phyloP scores from a whole-genome alignment of 1,140 invertebrate genomes.

The Adoxophyes honmai region DNA sequence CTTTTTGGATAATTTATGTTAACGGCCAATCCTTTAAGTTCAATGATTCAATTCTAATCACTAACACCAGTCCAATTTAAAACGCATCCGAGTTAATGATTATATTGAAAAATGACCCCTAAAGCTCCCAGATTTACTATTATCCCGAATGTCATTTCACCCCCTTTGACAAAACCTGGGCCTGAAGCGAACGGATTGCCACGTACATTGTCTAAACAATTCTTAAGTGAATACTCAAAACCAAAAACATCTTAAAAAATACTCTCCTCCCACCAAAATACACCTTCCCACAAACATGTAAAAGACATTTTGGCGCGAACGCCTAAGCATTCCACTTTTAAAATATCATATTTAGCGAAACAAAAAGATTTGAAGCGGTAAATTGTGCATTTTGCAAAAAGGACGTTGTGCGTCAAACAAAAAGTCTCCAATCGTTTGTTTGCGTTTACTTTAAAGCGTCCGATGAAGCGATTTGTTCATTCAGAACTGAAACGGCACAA shows the following conservation, averaged over 20 bases:
- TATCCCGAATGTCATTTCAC: slow-evolving; percentile 72
- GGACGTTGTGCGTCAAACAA: slow-evolving; percentile 23
- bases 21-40: slow-evolving; percentile 29
- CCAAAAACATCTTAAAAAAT: slow-evolving; percentile 8
- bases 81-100: slow-evolving; percentile 14
- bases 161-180: slow-evolving; percentile 67
- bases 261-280: neutral
- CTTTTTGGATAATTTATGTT: slow-evolving; percentile 36
- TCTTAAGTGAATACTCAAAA: slow-evolving; percentile 56
- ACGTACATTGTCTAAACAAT: slow-evolving; percentile 71
- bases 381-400: slow-evolving; percentile 20
- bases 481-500: slow-evolving; percentile 20
- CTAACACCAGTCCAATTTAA: slow-evolving; percentile 22
- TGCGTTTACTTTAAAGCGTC: slow-evolving; percentile 49
- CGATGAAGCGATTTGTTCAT: slow-evolving; percentile 44
- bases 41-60: slow-evolving; percentile 24
- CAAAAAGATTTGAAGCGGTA: neutral
- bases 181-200: slow-evolving; percentile 68
- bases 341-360: slow-evolving; percentile 24
- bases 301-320: neutral
- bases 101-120: slow-evolving; percentile 68
- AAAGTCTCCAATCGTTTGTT: slow-evolving; percentile 32
- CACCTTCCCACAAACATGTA: neutral
- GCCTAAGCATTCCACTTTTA: slow-evolving; percentile 3
- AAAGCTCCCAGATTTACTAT: slow-evolving; percentile 56